Evolutionary conservation across 2,113 vertebrate genomes (phyloP).

Genomic region (Elephas maximus): DNA sequence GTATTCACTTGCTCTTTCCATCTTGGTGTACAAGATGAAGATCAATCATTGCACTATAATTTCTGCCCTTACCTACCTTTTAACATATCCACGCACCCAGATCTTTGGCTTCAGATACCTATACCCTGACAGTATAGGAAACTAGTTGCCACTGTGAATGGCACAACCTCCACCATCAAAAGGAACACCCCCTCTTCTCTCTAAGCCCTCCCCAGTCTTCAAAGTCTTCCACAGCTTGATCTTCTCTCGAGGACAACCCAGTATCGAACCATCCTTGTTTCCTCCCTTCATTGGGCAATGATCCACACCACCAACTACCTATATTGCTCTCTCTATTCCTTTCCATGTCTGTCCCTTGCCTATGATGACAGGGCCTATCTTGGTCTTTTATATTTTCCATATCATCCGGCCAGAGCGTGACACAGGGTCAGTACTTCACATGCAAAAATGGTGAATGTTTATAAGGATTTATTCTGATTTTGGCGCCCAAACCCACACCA

Average conservation of each 20-base stretch:
- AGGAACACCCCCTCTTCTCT: not conserved
- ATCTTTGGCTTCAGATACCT: not conserved
- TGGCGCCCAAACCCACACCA: not conserved
- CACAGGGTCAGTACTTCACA: not conserved
- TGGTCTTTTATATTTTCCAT: not conserved
- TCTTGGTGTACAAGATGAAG: not conserved
- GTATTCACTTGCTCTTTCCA: too few species aligned
- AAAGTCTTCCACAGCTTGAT: not conserved
- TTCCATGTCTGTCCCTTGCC: fast-evolving
- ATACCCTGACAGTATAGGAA: not conserved
- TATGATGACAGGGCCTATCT: not conserved
- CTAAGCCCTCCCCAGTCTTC: too few species aligned
- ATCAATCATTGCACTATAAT: not conserved
- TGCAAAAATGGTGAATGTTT: not conserved
- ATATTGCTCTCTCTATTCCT: not conserved
- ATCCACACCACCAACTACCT: not conserved
- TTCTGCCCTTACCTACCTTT: not conserved
- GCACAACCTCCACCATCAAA: not conserved
- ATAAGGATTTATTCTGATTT: not conserved
- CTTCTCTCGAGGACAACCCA: not conserved
- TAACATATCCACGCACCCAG: too few species aligned
- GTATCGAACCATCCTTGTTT: not conserved
- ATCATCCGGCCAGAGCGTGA: not conserved
- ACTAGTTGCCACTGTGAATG: too few species aligned
- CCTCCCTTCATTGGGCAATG: not conserved